A percentile compares a stretch with the other conserved stretches of the same genome.
Evolutionary conservation across 1,140 invertebrate species (phyloP).

Genomic region (Prorops nasuta): DNA sequence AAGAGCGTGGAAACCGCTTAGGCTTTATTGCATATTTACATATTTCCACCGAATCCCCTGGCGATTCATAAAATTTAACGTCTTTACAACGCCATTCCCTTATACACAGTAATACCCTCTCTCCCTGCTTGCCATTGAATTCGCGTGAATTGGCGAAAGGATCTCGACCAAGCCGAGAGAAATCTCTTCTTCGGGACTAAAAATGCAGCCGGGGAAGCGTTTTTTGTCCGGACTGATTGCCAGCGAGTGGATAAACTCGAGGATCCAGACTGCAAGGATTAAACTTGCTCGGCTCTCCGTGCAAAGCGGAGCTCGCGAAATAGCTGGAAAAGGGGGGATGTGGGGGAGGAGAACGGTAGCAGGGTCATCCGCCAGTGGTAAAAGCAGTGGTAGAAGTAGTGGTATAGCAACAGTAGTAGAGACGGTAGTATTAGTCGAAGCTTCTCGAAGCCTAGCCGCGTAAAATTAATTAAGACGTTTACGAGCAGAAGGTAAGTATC

Average conservation of each 20-base stretch:
- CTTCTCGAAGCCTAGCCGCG: slow-evolving; percentile 18
- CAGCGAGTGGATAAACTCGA: neutral
- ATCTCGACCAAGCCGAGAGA: slow-evolving; percentile 8
- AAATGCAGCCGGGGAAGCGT: neutral
- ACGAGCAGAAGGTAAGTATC: slow-evolving; percentile 17
- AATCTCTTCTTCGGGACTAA: neutral
- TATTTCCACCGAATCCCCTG: slow-evolving; percentile 28
- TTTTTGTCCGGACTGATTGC: neutral
- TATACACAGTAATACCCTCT: neutral
- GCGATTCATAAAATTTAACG: slow-evolving; percentile 35
- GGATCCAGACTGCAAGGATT: slow-evolving; percentile 15
- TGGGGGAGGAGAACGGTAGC: neutral
- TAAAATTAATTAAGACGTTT: slow-evolving; percentile 36
- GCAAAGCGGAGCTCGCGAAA: no score
- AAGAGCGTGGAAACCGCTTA: slow-evolving; percentile 7
- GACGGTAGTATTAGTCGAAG: slow-evolving; percentile 1
- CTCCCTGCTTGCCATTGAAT: slow-evolving; percentile 29
- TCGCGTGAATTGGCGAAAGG: slow-evolving; percentile 22
- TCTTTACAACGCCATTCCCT: slow-evolving; percentile 27
- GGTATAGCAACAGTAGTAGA: slow-evolving; percentile 11
- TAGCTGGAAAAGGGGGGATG: neutral
- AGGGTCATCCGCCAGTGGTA: neutral
- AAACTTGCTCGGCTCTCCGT: slow-evolving; percentile 14
- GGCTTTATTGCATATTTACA: slow-evolving; percentile 39
- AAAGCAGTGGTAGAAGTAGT: neutral